phyloP scores from a whole-genome alignment of 2,113 vertebrate genomes.

The Isichthys henryi region DNA sequence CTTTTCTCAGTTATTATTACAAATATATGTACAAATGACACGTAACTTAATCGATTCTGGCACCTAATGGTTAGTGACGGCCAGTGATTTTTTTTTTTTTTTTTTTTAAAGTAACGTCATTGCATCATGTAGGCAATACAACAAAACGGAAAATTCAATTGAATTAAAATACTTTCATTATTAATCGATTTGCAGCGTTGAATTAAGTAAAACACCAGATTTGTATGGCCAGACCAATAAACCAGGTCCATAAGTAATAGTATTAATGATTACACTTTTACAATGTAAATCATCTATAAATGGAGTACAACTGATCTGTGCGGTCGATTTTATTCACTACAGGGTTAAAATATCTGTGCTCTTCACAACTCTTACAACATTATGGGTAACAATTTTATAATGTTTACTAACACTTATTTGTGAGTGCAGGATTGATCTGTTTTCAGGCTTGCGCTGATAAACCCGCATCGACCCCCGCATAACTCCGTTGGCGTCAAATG shows the following conservation, averaged over 20 bases:
- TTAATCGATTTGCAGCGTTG: not conserved
- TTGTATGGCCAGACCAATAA: not conserved
- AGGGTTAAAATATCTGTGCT: not conserved
- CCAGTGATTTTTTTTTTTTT: not conserved
- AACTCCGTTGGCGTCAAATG: not conserved
- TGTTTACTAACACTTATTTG: not conserved
- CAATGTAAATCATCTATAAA: not conserved
- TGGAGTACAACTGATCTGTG: not conserved
- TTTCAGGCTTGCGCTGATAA: not conserved
- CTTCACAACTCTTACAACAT: not conserved
- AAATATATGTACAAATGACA: not conserved
- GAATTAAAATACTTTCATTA: not conserved
- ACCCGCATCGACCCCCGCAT: not conserved
- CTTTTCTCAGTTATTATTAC: not conserved
- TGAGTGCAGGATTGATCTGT: not conserved
- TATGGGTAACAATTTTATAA: not conserved
- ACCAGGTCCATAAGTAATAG: not conserved
- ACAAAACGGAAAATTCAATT: not conserved
- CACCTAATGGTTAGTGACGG: not conserved
- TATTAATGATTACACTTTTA: not conserved
- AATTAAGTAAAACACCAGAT: not conserved
- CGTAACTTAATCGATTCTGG: not conserved
- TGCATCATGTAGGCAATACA: not conserved
- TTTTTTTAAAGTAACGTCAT: too few species aligned
- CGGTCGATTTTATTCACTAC: not conserved